Evolutionary conservation across 2,113 vertebrate species (phyloP).

Genomic region (Pseudopipra pipra): DNA sequence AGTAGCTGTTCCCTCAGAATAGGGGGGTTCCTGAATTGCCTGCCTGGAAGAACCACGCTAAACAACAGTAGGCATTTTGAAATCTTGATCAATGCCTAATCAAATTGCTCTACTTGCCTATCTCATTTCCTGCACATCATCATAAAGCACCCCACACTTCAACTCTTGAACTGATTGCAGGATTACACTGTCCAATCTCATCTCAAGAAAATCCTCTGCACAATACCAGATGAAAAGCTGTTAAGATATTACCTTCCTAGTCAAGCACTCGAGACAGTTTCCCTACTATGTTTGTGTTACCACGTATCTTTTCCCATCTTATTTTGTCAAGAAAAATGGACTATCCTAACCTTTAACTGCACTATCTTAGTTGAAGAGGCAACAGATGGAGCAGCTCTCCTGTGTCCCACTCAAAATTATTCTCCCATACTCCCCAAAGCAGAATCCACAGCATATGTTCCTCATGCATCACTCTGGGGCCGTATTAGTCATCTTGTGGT

Average conservation of each 20-base stretch:
- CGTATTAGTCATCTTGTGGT: background rate
- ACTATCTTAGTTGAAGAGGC: background rate
- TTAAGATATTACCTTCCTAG: background rate
- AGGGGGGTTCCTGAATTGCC: background rate
- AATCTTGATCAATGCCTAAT: background rate
- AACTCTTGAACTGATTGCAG: background rate
- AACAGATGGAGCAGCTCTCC: background rate
- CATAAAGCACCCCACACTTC: background rate
- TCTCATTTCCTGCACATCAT: background rate
- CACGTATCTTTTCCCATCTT: background rate
- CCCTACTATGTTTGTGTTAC: background rate
- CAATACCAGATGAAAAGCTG: constrained; percentile 4
- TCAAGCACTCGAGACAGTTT: background rate
- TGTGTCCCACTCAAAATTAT: background rate
- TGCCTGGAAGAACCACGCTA: background rate
- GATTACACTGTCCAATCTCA: background rate
- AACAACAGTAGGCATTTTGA: background rate
- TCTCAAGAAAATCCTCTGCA: constrained; percentile 3
- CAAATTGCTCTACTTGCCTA: background rate
- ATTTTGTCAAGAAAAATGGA: background rate
- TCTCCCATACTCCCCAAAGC: background rate
- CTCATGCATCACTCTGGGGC: background rate
- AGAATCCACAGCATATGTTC: background rate
- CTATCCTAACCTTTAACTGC: background rate
- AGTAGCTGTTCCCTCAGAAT: background rate